Conservation (phyloP, 2,113 vertebrate genomes). For the Osmerus eperlanus region DNA sequence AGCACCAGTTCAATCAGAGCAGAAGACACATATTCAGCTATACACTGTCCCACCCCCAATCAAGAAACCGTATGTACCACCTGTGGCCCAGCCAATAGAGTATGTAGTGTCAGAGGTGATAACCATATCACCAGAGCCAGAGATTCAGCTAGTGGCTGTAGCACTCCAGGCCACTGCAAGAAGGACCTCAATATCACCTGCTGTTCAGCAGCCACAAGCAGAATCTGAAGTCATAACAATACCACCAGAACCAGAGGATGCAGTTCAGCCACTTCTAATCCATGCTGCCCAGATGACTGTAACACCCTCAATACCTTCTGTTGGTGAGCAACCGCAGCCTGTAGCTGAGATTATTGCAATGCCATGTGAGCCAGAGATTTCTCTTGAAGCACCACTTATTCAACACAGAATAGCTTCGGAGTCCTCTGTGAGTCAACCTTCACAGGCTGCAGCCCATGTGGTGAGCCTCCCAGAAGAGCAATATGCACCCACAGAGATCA, state of each 20-base stretch:
- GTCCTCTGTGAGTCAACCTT: constrained; percentile 17
- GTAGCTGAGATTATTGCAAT: constrained; percentile 12
- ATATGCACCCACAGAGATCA: constrained; percentile 14
- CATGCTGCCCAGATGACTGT: constrained; percentile 16
- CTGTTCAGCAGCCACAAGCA: constrained; percentile 39
- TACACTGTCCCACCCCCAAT: constrained; percentile 56
- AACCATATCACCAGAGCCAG: constrained; percentile 27
- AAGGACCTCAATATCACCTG: constrained; percentile 15
- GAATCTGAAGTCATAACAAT: constrained; percentile 30
- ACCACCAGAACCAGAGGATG: constrained; percentile 20
- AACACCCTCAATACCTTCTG: constrained; percentile 5
- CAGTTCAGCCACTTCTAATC: constrained; percentile 1
- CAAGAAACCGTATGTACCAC: constrained; percentile 56
- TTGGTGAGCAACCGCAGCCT: constrained; percentile 7
- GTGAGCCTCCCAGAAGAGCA: constrained; percentile 10
- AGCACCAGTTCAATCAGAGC: constrained; percentile 24
- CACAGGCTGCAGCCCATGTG: constrained; percentile 16
- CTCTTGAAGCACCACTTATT: constrained; percentile 13
- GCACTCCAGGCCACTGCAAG: constrained; percentile 28
- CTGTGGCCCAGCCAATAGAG: constrained; percentile 19
- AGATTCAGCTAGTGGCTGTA: constrained; percentile 29
- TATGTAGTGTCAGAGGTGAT: constrained; percentile 22
- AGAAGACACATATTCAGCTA: constrained; percentile 37
- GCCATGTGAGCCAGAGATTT: constrained; percentile 32
- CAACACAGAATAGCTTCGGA: neutral